phyloP scores from a whole-genome alignment of 1,140 invertebrate species.

The Drosophila pallidifrons region DNA sequence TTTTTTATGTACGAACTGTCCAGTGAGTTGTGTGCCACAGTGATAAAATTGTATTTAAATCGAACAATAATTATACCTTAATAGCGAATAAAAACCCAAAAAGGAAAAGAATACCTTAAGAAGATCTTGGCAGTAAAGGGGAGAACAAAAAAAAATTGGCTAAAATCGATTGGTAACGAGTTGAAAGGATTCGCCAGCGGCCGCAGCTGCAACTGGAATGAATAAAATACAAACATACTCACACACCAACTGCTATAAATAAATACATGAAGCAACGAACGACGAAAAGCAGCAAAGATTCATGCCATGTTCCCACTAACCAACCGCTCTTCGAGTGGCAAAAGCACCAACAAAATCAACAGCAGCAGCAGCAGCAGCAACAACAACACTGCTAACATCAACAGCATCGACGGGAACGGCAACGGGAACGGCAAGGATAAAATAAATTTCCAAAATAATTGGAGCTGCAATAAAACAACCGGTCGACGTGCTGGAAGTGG shows the following conservation, averaged over 20 bases:
- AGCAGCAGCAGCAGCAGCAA: constrained; percentile 36
- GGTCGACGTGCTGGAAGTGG: constrained; percentile 82
- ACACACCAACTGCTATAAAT: constrained; percentile 17
- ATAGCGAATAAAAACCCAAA: constrained; percentile 55
- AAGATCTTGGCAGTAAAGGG: constrained; percentile 37
- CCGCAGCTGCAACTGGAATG: constrained; percentile 64
- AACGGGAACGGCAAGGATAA: constrained; percentile 73
- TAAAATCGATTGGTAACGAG: constrained; percentile 46
- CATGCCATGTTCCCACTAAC: constrained; percentile 81
- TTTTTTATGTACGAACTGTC: neutral
- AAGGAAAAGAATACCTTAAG: constrained; percentile 26
- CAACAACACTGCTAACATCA: constrained; percentile 32
- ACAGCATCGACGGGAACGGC: constrained; percentile 32
- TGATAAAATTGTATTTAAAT: constrained; percentile 6
- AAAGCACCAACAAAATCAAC: constrained; percentile 63
- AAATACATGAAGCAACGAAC: constrained; percentile 55
- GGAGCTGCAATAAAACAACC: constrained; percentile 84
- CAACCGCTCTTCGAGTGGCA: constrained; percentile 79
- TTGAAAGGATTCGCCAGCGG: constrained; percentile 65
- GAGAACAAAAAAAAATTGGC: constrained; percentile 30
- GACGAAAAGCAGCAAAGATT: constrained; percentile 64
- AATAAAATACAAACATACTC: constrained; percentile 32
- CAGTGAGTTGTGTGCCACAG: neutral
- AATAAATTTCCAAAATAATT: constrained; percentile 84
- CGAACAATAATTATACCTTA: constrained; percentile 37